Evolutionary conservation across 2,797 vertebrate genomes (phyloP).

Genomic region (Psittacula derbiana): DNA sequence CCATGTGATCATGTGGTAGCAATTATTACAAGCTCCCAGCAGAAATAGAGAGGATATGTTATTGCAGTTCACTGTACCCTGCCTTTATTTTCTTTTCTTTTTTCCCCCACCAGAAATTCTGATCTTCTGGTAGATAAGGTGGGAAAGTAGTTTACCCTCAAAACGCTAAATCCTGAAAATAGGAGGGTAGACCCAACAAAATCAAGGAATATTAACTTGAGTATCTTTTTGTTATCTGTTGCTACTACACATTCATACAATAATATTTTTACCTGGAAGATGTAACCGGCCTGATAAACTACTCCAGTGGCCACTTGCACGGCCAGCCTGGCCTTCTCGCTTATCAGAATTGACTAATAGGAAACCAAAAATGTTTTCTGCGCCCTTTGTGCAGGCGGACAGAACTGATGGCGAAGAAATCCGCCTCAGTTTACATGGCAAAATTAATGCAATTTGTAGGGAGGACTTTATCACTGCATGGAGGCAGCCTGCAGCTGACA

Average conservation of each 20-base stretch:
- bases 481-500: neutral
- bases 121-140: neutral
- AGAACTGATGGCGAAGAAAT: neutral
- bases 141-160: neutral
- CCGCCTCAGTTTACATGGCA: neutral
- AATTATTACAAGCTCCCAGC: constrained; percentile 58
- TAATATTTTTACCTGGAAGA: neutral
- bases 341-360: neutral
- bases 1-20: constrained; percentile 68
- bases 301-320: neutral
- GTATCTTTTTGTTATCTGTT: neutral
- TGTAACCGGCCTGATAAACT: neutral
- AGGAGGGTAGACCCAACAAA: neutral
- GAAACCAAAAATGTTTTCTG: neutral
- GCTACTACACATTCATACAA: neutral
- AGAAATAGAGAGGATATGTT: constrained; percentile 34
- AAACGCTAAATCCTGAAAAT: neutral
- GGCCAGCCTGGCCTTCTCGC: neutral
- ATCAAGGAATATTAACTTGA: neutral
- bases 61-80: neutral
- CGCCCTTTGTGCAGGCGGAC: neutral
- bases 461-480: neutral
- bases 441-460: neutral
- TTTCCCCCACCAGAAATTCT: neutral
- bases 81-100: neutral